Base-by-base conservation (phyloP, 1,140 invertebrate species). In the Lamellibrachia luymesi region DNA sequence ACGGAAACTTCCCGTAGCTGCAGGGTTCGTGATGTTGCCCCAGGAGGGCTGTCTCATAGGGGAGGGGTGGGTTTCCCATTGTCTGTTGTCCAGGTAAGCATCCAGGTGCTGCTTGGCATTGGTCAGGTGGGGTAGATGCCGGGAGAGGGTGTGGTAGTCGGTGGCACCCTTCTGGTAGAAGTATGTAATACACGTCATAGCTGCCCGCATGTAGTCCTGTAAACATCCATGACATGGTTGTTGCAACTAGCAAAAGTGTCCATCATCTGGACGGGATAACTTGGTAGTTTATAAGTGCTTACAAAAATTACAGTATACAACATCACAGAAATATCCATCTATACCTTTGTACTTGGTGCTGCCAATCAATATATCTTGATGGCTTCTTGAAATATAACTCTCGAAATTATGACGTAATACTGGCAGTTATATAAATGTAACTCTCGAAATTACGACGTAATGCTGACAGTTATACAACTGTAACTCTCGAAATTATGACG, bases 131-230 rank as follows among this genome's bases (percentile, higher is more conserved):
- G 95, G 94, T 22, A 96, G 93, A 50, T 95, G 94, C 0, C 92
- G 93, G 64, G 93, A 92, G 90, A 96, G 94, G 93, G 96, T 95
- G 51, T 94, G 91, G 93, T 96, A 96, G 89, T 94, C 95, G 10
- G 93, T 94, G 51, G 95, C 95, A 7, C 95, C 95, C 50, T 94
- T 94, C 93, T 94, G 95, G 94, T 95, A 96, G 94, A 96, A 96
- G 93, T 95, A 94, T 50, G 94, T 95, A 91, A 96, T 95, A 93
- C 96, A 96, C 2, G 95, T 96, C 95, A 96, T 96, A 56, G 95
- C 95, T 22, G 96, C 96, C 92, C 96, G 94, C 2, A 96, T 94
- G 93, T 94, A 96, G 94, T 96, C 96, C 96, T 96, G 94, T 64
- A 94, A 94, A 93, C n/a, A 94, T 64, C 27, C 80, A 50, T 25